Evolutionary conservation across 2,113 vertebrate species (phyloP).

Genomic region (Pseudois nayaur): DNA sequence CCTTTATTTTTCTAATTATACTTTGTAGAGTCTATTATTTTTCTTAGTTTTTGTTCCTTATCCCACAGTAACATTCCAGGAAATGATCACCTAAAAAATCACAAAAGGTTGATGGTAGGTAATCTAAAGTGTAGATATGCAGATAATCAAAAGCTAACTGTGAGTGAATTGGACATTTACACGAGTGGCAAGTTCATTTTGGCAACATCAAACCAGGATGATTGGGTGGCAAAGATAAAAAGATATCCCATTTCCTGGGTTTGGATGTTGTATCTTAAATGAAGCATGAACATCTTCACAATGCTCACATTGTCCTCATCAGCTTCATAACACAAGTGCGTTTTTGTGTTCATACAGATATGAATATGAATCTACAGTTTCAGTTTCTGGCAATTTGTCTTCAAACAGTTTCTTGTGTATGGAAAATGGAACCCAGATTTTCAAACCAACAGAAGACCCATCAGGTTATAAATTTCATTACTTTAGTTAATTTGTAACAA

Average conservation of each 20-base stretch:
- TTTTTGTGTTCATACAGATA: slow-evolving; percentile 82
- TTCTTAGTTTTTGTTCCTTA: neutral
- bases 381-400: slow-evolving; percentile 80
- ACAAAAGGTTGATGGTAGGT: neutral
- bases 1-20: slow-evolving; percentile 15
- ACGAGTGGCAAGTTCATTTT: neutral
- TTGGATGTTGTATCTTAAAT: neutral
- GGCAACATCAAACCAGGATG: neutral
- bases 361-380: slow-evolving; percentile 84
- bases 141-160: neutral
- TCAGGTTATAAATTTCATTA: slow-evolving; percentile 72
- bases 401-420: slow-evolving; percentile 83
- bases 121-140: neutral
- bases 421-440: slow-evolving; percentile 72
- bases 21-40: neutral
- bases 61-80: neutral
- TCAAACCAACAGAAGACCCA: slow-evolving; percentile 66
- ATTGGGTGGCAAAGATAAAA: neutral
- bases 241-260: neutral
- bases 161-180: neutral
- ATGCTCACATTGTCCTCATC: neutral
- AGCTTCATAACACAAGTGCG: neutral
- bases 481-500: neutral
- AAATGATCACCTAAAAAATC: slow-evolving; percentile 18
- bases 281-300: neutral